Evolutionary conservation across 2,888 invertebrate species (phyloP).

Genomic region (Dromius quadrimaculatus): DNA sequence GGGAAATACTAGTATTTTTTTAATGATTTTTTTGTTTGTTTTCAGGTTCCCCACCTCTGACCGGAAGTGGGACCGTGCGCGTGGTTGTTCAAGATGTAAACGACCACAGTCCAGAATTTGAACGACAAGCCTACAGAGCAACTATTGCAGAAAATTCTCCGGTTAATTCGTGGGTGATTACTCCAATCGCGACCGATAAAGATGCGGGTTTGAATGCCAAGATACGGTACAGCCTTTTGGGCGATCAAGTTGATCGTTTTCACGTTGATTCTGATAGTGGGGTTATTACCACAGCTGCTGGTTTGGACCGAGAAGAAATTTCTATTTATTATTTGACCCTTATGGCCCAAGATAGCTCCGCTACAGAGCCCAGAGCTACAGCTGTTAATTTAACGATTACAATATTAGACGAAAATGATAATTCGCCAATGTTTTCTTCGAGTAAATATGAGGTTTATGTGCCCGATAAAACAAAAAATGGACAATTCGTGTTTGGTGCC

Average conservation of each 20-base stretch:
- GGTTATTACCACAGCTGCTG: constrained; percentile 78
- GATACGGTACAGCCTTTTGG: constrained; percentile 86
- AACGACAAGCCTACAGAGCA: constrained; percentile 82
- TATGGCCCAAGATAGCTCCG: constrained; percentile 90
- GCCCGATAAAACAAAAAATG: constrained; percentile 82
- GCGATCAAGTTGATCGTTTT: constrained; percentile 86
- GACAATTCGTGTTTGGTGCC: constrained; percentile 92
- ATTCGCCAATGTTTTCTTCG: constrained; percentile 82
- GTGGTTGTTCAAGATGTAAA: constrained; percentile 94
- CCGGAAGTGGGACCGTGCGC: constrained; percentile 91
- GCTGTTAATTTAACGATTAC: constrained; percentile 86
- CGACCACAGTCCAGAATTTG: constrained; percentile 92
- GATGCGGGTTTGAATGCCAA: constrained; percentile 89
- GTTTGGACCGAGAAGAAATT: constrained; percentile 84
- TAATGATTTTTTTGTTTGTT: constrained; percentile 52
- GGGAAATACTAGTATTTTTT: constrained; percentile 30
- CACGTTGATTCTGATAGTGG: constrained; percentile 84
- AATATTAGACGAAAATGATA: constrained; percentile 88
- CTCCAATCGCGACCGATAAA: constrained; percentile 83
- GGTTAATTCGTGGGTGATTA: constrained; percentile 81
- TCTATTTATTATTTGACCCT: constrained; percentile 83
- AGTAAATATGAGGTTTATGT: constrained; percentile 83
- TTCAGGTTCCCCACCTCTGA: constrained; percentile 90
- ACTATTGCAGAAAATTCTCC: constrained; percentile 86
- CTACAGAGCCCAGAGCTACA: constrained; percentile 85